Evolutionary conservation across 35 echinoderm and acorn worm genomes (phyloP).

Genomic region (Anneissia japonica): DNA sequence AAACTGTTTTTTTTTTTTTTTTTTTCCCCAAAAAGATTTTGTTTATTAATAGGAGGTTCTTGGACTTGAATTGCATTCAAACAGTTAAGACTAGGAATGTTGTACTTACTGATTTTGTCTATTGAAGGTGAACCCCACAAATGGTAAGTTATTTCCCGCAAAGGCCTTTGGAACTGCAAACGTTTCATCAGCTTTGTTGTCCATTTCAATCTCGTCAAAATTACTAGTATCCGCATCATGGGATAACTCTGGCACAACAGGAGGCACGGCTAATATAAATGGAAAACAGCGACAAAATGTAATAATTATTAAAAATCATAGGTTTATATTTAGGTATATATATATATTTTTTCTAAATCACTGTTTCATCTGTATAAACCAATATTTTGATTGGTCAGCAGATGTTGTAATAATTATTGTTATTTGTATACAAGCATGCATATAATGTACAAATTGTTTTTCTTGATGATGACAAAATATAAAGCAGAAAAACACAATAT

Average conservation of each 20-base stretch:
- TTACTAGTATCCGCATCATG: conserved; percentile 93
- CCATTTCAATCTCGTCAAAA: conserved; percentile 90
- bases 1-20: no score
- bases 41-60: no score
- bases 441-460: no score
- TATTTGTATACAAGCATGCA: no score
- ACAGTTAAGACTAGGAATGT: background rate
- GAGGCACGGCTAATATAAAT: conserved; percentile 75
- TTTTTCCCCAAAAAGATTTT: no score
- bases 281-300: background rate
- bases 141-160: conserved; percentile 95
- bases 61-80: no score
- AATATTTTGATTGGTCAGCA: no score
- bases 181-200: conserved; percentile 74
- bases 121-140: conserved; percentile 96
- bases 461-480: no score
- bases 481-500: no score
- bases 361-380: background rate
- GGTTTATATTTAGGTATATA: background rate
- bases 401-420: no score
- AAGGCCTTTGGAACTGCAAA: conserved; percentile 78
- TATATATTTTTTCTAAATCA: background rate
- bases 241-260: conserved; percentile 83
- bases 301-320: background rate
- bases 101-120: conserved; percentile 48